Evolutionary conservation across 2,888 invertebrate genomes (phyloP).

Genomic region (Saturnia japonica): DNA sequence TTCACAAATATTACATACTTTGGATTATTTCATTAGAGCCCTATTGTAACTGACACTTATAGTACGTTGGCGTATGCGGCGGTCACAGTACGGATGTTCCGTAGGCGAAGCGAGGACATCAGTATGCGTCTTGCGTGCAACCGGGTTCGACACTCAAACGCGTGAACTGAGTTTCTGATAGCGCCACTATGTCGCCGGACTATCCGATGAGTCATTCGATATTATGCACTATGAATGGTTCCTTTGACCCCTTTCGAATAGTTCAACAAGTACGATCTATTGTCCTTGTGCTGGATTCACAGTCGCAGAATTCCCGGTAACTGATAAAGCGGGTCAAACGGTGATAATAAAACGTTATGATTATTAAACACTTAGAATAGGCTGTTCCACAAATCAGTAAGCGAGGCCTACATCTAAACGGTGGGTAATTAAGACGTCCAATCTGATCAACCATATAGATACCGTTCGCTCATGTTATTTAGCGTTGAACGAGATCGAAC

Average conservation of each 20-base stretch:
- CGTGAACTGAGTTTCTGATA: slow-evolving; percentile 65
- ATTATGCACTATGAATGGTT: slow-evolving; percentile 61
- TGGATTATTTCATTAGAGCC: slow-evolving; percentile 34
- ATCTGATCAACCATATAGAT: slow-evolving; percentile 44
- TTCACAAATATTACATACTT: slow-evolving; percentile 21
- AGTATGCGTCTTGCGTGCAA: slow-evolving; percentile 61
- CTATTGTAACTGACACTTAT: slow-evolving; percentile 45
- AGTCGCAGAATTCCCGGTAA: slow-evolving; percentile 63
- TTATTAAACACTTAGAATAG: slow-evolving; percentile 20
- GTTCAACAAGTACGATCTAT: slow-evolving; percentile 65
- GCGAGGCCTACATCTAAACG: slow-evolving; percentile 26
- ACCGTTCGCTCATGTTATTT: neutral
- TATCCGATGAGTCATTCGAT: slow-evolving; percentile 73
- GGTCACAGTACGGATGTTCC: slow-evolving; percentile 46
- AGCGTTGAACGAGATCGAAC: slow-evolving; percentile 1
- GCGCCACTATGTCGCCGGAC: slow-evolving; percentile 58
- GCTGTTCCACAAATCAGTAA: slow-evolving; percentile 14
- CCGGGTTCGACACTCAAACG: slow-evolving; percentile 57
- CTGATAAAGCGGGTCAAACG: slow-evolving; percentile 51
- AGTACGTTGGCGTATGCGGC: slow-evolving; percentile 48
- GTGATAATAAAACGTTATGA: slow-evolving; percentile 36
- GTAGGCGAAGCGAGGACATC: slow-evolving; percentile 65
- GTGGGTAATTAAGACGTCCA: slow-evolving; percentile 34
- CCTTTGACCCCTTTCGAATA: slow-evolving; percentile 73
- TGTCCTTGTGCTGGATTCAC: slow-evolving; percentile 74